Percentiles rank a stretch among this genome's conserved stretches.
Conservation (phyloP, 1,140 invertebrate species). For the Bombus vancouverensis region DNA sequence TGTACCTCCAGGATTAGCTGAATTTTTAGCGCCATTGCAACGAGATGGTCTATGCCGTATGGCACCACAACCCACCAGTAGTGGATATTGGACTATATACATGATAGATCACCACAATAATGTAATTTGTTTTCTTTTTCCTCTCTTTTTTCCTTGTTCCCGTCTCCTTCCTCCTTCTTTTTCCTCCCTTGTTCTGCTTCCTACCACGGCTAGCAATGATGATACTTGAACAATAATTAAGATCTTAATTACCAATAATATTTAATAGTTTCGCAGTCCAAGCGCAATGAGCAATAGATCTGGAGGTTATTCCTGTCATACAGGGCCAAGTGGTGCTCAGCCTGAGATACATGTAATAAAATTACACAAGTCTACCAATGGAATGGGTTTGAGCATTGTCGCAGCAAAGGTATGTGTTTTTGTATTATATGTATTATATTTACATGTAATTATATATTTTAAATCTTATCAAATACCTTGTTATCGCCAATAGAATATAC, state of each 20-base stretch:
- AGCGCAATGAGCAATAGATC: conserved; percentile 85
- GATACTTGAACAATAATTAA: neutral
- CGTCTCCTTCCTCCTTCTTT: neutral
- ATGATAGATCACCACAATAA: conserved; percentile 87
- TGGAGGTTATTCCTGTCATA: conserved; percentile 79
- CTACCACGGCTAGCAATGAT: neutral
- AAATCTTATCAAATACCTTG: neutral
- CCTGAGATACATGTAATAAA: conserved; percentile 93
- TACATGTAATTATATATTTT: no score
- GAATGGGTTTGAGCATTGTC: conserved; percentile 96
- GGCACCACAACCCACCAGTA: conserved; percentile 93
- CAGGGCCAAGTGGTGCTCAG: conserved; percentile 80
- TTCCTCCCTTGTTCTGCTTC: no score
- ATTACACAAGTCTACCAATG: conserved; percentile 94
- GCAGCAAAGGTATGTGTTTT: conserved; percentile 89
- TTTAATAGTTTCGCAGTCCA: conserved; percentile 84
- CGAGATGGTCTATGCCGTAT: conserved; percentile 93
- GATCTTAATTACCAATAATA: conserved; percentile 46
- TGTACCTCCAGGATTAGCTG: conserved; percentile 94
- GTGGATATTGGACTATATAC: conserved; percentile 97
- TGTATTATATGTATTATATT: neutral
- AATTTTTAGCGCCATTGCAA: conserved; percentile 95
- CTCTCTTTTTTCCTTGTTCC: no score
- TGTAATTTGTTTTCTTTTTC: conserved; percentile 70
- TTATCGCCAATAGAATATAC: neutral